Evolutionary conservation across 1,140 invertebrate genomes (phyloP).

Genomic region (Danaus melanippus): DNA sequence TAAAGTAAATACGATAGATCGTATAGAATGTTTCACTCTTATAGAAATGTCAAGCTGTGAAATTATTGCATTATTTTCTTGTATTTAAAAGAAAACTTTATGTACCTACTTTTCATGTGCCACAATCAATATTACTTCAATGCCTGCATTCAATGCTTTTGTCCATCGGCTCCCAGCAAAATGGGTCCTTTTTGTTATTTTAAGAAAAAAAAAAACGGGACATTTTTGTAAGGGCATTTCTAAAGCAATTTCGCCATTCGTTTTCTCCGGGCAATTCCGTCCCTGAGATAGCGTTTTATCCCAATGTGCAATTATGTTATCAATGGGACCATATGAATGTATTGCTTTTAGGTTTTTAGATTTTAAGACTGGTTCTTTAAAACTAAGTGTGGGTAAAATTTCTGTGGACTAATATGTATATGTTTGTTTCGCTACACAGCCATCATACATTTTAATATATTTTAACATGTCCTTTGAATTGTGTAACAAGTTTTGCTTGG

Average conservation of each 20-base stretch:
- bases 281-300: slow-evolving; percentile 17
- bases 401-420: too few relatives aligned
- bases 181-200: slow-evolving; percentile 16
- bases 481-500: too few relatives aligned
- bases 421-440: too few relatives aligned
- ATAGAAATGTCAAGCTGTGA: too few relatives aligned
- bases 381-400: too few relatives aligned
- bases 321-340: slow-evolving; percentile 12
- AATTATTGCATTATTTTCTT: too few relatives aligned
- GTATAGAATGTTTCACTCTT: too few relatives aligned
- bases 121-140: slow-evolving; percentile 4
- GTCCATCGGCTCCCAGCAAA: background rate
- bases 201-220: slow-evolving; percentile 11
- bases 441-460: too few relatives aligned
- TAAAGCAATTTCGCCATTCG: slow-evolving; percentile 12
- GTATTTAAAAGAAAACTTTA: background rate
- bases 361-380: too few relatives aligned
- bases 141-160: background rate
- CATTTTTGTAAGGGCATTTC: slow-evolving; percentile 17
- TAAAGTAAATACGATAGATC: slow-evolving; percentile 4
- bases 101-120: slow-evolving; percentile 8
- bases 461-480: too few relatives aligned
- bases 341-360: slow-evolving; percentile 1
- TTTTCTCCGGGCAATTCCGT: slow-evolving; percentile 16
- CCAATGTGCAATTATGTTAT: slow-evolving; percentile 18